Evolutionary conservation across 2,888 invertebrate genomes (phyloP), one percentile per base, ranked within the genome.

Genomic region (Elmis aenea): DNA sequence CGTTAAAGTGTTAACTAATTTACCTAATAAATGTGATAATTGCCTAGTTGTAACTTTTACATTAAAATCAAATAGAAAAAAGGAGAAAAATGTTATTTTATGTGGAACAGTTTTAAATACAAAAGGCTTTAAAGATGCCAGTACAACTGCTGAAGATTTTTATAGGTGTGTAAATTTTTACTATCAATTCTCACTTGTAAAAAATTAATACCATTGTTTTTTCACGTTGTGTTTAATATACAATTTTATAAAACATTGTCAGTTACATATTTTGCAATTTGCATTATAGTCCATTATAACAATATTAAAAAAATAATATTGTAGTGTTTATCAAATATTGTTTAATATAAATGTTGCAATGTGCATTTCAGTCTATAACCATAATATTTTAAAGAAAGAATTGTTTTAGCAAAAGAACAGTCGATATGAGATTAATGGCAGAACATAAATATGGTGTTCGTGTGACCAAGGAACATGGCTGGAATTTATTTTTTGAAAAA

Each of bases 391-490:
- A n/a, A n/a, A n/a, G n/a, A n/a, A n/a, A n/a, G n/a, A n/a, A n/a
- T n/a, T n/a, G n/a, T n/a, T n/a, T n/a, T 38, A 81, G 80, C 9
- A 63, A 76, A 48, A 69, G 83, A 25, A 72, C 76, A 45, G 65
- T 68, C 30, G 81, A 83, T 51, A 77, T 83, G 75, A 71, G 74
- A 20, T 58, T 79, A 2, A 77, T 81, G 64, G 81, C 81, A 1
- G 74, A 80, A 59, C 81, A 83, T 51, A 85, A 83, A 56, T 78
- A 78, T 61, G 78, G 81, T 2, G 56, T 77, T 1, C 69, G 77
- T 43, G 69, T 73, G 0, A 62, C 71, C 14, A 64, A 71, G 3
- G 68, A 70, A 29, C 48, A 59, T 12, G 68, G 70, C 40, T 77
- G 77, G 71, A 66, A 69, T 28, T 71, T 74, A 23, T 69, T 79